Conservation (phyloP, 2,797 vertebrate species). For the Centroberyx gerrardi region DNA sequence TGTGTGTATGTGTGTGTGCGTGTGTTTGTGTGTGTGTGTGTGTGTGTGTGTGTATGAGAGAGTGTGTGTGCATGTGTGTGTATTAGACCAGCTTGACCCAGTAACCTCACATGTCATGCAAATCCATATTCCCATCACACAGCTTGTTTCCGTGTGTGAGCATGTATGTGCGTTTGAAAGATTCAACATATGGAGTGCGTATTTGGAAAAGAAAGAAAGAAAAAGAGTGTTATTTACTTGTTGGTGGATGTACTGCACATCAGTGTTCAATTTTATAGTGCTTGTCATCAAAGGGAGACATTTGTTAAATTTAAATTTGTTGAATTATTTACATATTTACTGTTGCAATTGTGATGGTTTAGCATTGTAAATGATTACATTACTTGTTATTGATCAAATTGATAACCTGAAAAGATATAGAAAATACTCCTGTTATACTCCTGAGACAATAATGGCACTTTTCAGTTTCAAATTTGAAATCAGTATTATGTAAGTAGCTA, state of each 20-base stretch:
- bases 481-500: constrained; percentile 2
- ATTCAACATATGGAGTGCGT: constrained; percentile 15
- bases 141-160: constrained; percentile 29
- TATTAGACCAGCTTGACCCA: constrained; percentile 44
- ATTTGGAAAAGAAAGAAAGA: neutral
- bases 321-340: too few species aligned
- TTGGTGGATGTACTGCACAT: too few species aligned
- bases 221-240: neutral
- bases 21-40: constrained; percentile 50
- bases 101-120: constrained; percentile 48
- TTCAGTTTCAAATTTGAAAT: neutral
- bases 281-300: neutral
- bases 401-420: constrained; percentile 17
- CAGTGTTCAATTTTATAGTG: too few species aligned
- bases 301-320: constrained; percentile 3
- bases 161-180: constrained; percentile 22
- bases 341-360: constrained; percentile 14
- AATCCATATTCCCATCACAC: constrained; percentile 54
- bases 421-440: neutral
- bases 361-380: neutral
- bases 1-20: constrained; percentile 44
- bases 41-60: constrained; percentile 37
- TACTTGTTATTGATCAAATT: constrained; percentile 4
- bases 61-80: constrained; percentile 20
- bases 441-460: neutral